Conservation (phyloP, 2,113 vertebrate genomes). For the Sinocyclocheilus grahami region DNA sequence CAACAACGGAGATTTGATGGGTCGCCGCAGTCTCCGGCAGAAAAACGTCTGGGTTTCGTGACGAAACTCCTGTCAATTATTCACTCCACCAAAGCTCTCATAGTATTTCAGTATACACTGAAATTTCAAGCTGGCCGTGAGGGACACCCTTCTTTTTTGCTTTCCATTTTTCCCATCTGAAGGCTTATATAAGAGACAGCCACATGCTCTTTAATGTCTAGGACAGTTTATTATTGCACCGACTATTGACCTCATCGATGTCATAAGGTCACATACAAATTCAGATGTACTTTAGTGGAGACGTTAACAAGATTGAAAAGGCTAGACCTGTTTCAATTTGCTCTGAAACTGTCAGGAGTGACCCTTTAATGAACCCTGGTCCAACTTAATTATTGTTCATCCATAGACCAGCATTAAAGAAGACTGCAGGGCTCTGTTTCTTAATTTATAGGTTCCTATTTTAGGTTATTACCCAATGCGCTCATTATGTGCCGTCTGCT, state of each 20-base stretch:
- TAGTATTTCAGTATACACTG: not conserved
- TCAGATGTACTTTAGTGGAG: not conserved
- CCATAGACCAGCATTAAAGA: not conserved
- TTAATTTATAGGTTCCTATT: constrained; percentile 44
- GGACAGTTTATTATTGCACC: not conserved
- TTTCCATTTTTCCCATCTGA: not conserved
- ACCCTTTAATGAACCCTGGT: constrained; percentile 33
- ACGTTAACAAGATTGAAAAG: constrained; percentile 23
- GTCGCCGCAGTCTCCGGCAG: constrained; percentile 59
- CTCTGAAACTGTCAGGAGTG: not conserved
- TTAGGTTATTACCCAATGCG: constrained; percentile 30
- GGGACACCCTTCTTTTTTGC: not conserved
- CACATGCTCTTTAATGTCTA: not conserved
- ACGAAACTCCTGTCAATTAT: constrained; percentile 25
- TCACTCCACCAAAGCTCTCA: not conserved
- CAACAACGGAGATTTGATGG: constrained; percentile 65
- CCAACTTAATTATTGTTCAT: constrained; percentile 44
- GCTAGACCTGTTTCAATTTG: constrained; percentile 33
- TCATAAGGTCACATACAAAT: constrained; percentile 26
- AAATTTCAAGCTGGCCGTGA: not conserved
- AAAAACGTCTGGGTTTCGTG: constrained; percentile 7
- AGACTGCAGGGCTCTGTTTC: constrained; percentile 16
- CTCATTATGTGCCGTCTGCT: constrained; percentile 16
- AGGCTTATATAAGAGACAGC: not conserved
- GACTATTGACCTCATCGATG: constrained; percentile 6